phyloP scores from a whole-genome alignment of 1,140 invertebrate genomes.

The Drosophila bocki region DNA sequence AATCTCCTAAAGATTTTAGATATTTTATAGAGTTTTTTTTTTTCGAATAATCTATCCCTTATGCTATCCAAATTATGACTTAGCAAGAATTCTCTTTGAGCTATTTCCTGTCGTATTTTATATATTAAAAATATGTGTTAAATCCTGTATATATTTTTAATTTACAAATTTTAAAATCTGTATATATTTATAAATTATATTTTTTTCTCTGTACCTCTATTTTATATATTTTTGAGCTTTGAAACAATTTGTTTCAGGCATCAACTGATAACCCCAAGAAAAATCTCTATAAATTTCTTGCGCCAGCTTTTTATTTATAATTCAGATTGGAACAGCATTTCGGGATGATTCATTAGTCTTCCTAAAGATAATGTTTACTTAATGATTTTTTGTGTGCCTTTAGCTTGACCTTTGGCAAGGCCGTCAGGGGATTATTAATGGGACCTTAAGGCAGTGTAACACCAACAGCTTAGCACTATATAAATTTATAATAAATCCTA shows the following conservation, averaged over 20 bases:
- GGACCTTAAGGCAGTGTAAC: constrained; percentile 4
- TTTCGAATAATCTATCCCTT: not conserved
- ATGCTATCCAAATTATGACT: not conserved
- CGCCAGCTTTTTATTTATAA: constrained; percentile 13
- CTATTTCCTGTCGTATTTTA: fast-evolving
- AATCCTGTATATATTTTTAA: too few species aligned
- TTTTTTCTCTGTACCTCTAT: not conserved
- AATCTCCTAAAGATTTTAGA: not conserved
- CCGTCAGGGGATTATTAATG: constrained; percentile 48
- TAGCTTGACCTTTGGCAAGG: constrained; percentile 37
- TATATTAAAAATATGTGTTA: not conserved
- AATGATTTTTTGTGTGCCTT: constrained; percentile 18
- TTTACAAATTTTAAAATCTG: too few species aligned
- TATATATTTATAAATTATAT: too few species aligned
- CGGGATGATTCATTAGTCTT: constrained; percentile 30
- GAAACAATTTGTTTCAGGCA: constrained; percentile 28
- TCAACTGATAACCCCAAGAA: constrained; percentile 33
- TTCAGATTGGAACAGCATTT: constrained; percentile 7
- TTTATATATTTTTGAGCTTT: not conserved
- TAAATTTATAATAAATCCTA: constrained; percentile 33
- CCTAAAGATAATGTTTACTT: constrained; percentile 31
- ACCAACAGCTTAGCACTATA: constrained; percentile 18
- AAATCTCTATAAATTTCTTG: not conserved
- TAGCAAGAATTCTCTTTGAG: not conserved
- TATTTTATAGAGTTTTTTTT: not conserved